These are phyloP conservation scores for Elymnias hypermnestra DNA, from an alignment of 1,140 invertebrate species.

Conservation along the genomic window DNA sequence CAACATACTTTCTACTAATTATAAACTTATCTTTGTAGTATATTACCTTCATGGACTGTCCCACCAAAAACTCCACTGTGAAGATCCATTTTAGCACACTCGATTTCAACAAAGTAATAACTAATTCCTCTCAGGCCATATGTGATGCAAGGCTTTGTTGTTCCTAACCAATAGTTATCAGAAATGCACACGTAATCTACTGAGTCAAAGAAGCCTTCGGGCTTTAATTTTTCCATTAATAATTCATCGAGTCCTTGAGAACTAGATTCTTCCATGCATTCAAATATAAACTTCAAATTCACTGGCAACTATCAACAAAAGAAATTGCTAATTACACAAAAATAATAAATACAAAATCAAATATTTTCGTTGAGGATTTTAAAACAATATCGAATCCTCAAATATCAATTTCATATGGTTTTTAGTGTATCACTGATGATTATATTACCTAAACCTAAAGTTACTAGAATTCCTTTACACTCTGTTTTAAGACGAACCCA, in stretches of 20 bases:
- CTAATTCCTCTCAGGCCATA: slow-evolving; percentile 96
- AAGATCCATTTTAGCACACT: slow-evolving; percentile 93
- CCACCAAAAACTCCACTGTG: slow-evolving; percentile 98
- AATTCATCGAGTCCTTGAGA: slow-evolving; percentile 96
- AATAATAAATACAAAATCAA: too few relatives aligned
- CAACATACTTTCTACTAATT: too few relatives aligned
- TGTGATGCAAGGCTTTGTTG: slow-evolving; percentile 96
- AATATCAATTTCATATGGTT: too few relatives aligned
- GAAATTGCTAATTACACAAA: neutral
- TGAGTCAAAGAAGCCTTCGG: slow-evolving; percentile 85
- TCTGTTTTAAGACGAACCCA: too few relatives aligned
- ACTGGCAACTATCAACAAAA: slow-evolving; percentile 82
- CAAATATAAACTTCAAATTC: slow-evolving; percentile 97
- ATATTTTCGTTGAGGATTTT: too few relatives aligned
- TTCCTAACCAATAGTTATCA: slow-evolving; percentile 99
- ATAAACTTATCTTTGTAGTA: too few relatives aligned
- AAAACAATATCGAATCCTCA: too few relatives aligned
- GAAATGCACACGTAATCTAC: slow-evolving; percentile 98
- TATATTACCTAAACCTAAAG: too few relatives aligned
- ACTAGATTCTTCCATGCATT: slow-evolving; percentile 99
- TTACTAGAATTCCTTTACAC: too few relatives aligned
- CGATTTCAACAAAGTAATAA: slow-evolving; percentile 94
- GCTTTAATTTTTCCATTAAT: slow-evolving; percentile 77
- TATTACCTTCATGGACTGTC: slow-evolving; percentile 81
- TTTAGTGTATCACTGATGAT: too few relatives aligned